Conservation (phyloP, 2,797 vertebrate species). For the Typhlichthys subterraneus region DNA sequence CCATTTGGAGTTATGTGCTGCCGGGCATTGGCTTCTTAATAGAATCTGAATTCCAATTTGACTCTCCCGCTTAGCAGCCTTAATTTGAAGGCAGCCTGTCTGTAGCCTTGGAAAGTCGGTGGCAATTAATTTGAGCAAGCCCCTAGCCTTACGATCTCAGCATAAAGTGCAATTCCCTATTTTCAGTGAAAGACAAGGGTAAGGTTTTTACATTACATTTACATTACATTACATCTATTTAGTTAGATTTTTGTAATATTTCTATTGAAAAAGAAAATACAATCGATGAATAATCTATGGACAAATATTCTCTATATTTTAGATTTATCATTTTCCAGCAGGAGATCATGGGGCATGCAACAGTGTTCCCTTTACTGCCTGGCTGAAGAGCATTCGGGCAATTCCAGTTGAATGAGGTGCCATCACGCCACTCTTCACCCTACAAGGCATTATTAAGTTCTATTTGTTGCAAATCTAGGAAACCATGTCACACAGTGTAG, state of each 20-base stretch:
- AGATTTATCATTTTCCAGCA: too few relatives aligned
- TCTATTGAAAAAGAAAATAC: too few relatives aligned
- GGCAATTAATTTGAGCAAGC: conserved; percentile 70
- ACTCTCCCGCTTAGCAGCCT: conserved; percentile 74
- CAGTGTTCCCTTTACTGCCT: too few relatives aligned
- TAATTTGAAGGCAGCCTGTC: conserved; percentile 79
- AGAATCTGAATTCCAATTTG: conserved; percentile 81
- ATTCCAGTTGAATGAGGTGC: conserved; percentile 5
- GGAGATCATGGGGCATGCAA: too few relatives aligned
- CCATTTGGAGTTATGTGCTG: conserved; percentile 79
- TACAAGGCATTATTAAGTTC: conserved; percentile 21
- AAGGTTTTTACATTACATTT: conserved; percentile 29
- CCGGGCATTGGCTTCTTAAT: conserved; percentile 78
- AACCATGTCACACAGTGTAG: too few relatives aligned
- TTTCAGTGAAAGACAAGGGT: conserved; percentile 54
- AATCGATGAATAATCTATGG: too few relatives aligned
- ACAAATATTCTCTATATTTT: neutral
- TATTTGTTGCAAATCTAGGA: conserved; percentile 16
- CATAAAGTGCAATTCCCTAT: conserved; percentile 65
- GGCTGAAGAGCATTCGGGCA: too few relatives aligned
- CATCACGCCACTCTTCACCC: neutral
- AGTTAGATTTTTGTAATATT: conserved; percentile 43
- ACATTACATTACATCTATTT: conserved; percentile 29
- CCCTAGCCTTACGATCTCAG: conserved; percentile 68
- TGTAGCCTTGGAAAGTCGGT: conserved; percentile 67